Evolutionary conservation across 30 jellyfish, hydroid and myxozoan species (phyloP).

Genomic region (Pelagia noctiluca): DNA sequence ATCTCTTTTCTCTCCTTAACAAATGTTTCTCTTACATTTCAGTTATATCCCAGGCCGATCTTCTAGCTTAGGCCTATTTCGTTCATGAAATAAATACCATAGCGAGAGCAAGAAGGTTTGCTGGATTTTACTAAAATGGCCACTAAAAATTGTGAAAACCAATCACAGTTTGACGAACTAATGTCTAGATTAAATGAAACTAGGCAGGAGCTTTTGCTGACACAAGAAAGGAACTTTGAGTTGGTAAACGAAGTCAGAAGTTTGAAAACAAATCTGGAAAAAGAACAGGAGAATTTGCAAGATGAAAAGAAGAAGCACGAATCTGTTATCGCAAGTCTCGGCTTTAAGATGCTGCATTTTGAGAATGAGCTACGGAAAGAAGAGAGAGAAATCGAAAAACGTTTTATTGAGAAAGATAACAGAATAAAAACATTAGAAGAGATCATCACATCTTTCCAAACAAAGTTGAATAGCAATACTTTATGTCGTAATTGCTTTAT

Average conservation of each 20-base stretch:
- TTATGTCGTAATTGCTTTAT: constrained; percentile 58
- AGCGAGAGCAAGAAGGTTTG: no score
- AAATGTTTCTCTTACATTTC: no score
- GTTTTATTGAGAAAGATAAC: constrained; percentile 54
- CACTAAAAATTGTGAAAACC: not conserved
- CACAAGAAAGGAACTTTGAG: constrained; percentile 26
- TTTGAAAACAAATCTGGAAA: constrained; percentile 37
- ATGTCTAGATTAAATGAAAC: constrained; percentile 10
- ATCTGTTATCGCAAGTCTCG: constrained; percentile 39
- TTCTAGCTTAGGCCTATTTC: no score
- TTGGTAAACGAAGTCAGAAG: constrained; percentile 26
- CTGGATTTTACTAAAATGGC: no score
- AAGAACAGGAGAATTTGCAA: constrained; percentile 26
- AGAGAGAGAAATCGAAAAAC: constrained; percentile 62
- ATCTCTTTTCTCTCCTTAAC: no score
- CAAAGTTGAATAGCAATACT: constrained; percentile 42
- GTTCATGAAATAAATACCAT: no score
- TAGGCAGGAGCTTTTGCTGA: constrained; percentile 30
- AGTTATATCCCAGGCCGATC: no score
- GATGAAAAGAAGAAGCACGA: constrained; percentile 46
- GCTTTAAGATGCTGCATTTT: constrained; percentile 70
- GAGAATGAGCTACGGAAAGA: constrained; percentile 68
- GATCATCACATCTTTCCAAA: constrained; percentile 42
- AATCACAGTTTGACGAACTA: not conserved
- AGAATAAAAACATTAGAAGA: constrained; percentile 55